Evolutionary conservation across 1,140 invertebrate genomes (phyloP).

Genomic region (Drosophila ambigua): DNA sequence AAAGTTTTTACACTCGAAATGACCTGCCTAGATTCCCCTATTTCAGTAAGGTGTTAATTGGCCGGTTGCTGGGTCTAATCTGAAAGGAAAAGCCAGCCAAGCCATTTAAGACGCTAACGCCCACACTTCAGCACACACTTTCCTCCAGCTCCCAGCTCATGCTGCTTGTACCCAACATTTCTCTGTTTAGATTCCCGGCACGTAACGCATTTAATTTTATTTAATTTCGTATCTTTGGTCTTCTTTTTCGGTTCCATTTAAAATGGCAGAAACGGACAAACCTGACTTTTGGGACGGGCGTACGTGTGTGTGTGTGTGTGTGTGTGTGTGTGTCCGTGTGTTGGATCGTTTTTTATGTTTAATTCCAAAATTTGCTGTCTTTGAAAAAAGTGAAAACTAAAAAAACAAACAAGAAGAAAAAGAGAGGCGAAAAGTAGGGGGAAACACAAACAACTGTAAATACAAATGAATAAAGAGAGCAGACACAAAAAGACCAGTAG

Average conservation of each 20-base stretch:
- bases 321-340: slow-evolving; percentile 41
- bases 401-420: slow-evolving; percentile 2
- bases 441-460: slow-evolving; percentile 34
- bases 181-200: slow-evolving; percentile 10
- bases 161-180: slow-evolving; percentile 17
- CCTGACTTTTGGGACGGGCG: slow-evolving; percentile 34
- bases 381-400: slow-evolving; percentile 69
- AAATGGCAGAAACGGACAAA: slow-evolving; percentile 57
- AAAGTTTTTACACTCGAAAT: too few species aligned
- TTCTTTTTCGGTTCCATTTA: slow-evolving; percentile 5
- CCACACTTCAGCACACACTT: not conserved
- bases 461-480: slow-evolving; percentile 19
- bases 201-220: slow-evolving; percentile 41
- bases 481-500: slow-evolving; percentile 14
- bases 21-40: too few species aligned
- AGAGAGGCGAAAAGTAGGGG: slow-evolving; percentile 7
- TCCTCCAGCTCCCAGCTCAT: not conserved
- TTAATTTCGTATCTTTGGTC: slow-evolving; percentile 18
- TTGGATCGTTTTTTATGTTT: slow-evolving; percentile 24
- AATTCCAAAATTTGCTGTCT: slow-evolving; percentile 45
- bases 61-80: too few species aligned
- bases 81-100: not conserved
- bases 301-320: slow-evolving; percentile 46
- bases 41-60: too few species aligned
- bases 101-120: not conserved